Percentiles rank a stretch among this genome's conserved stretches.
These are phyloP conservation scores for Tetranychus urticae DNA, from an alignment of 1,140 invertebrate genomes.

Conservation along the genomic window DNA sequence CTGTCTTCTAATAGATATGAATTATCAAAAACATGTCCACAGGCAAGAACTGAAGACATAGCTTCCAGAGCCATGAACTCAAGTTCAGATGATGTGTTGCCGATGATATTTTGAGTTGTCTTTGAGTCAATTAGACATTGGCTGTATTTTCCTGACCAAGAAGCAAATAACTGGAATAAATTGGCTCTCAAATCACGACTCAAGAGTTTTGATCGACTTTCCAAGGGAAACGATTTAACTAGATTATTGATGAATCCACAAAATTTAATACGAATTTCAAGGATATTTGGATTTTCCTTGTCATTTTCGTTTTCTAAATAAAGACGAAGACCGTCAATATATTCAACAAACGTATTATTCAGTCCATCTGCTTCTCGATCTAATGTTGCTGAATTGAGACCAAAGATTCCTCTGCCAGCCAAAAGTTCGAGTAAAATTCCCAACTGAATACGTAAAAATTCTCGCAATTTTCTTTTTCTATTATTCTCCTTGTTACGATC, in stretches of 20 bases:
- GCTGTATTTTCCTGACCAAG: constrained; percentile 70
- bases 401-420: constrained; percentile 73
- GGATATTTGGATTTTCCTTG: constrained; percentile 43
- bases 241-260: constrained; percentile 79
- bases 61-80: constrained; percentile 43
- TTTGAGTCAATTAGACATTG: constrained; percentile 24
- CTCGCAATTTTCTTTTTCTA: constrained; percentile 55
- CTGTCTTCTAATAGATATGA: constrained; percentile 64
- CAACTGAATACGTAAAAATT: constrained; percentile 70
- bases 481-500: constrained; percentile 94
- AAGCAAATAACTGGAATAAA: constrained; percentile 71
- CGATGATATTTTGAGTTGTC: constrained; percentile 17
- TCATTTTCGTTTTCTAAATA: constrained; percentile 69
- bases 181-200: constrained; percentile 61
- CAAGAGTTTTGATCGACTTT: constrained; percentile 54
- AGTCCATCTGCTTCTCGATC: constrained; percentile 56
- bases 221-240: constrained; percentile 74
- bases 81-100: constrained; percentile 24
- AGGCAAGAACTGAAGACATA: constrained; percentile 79
- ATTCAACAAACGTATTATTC: constrained; percentile 69
- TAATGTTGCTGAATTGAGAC: constrained; percentile 52
- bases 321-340: constrained; percentile 72
- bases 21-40: constrained; percentile 76
- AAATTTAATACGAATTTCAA: constrained; percentile 66
- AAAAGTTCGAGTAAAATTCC: constrained; percentile 74